Evolutionary conservation across 2,113 vertebrate species (phyloP).

Genomic region (Pampusana beccarii): DNA sequence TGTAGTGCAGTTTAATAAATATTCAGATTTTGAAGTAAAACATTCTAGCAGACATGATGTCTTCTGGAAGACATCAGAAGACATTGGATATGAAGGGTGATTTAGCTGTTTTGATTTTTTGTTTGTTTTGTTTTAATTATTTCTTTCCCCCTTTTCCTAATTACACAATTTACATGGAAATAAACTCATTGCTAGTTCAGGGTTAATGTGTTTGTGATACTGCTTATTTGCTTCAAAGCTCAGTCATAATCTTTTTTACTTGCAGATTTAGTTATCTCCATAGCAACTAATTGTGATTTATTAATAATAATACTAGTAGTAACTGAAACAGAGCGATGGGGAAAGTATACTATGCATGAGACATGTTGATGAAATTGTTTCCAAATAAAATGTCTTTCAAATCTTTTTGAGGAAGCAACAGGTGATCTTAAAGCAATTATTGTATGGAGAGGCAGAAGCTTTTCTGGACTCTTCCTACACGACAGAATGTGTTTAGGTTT

Average conservation of each 20-base stretch:
- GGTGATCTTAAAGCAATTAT: not conserved
- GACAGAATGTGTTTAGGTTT: not conserved
- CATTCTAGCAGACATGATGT: not conserved
- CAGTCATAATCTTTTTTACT: conserved; percentile 6
- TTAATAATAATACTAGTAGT: not conserved
- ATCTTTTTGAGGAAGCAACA: not conserved
- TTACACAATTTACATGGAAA: not conserved
- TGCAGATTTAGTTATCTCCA: not conserved
- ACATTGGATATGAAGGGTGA: not conserved
- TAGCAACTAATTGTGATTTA: conserved; percentile 5
- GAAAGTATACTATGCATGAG: not conserved
- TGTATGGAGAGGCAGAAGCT: not conserved
- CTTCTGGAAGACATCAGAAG: not conserved
- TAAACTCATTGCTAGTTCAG: not conserved
- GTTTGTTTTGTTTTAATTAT: not conserved
- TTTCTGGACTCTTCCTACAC: not conserved
- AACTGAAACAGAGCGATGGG: not conserved
- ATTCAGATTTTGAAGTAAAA: not conserved
- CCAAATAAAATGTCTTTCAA: not conserved
- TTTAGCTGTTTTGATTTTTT: accelerated
- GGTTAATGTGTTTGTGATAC: not conserved
- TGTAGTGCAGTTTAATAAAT: not conserved
- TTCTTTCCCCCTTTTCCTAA: not conserved
- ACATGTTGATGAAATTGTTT: not conserved
- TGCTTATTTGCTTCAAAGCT: not conserved